Conservation (phyloP, 1,140 invertebrate species). For the Cydia splendana region DNA sequence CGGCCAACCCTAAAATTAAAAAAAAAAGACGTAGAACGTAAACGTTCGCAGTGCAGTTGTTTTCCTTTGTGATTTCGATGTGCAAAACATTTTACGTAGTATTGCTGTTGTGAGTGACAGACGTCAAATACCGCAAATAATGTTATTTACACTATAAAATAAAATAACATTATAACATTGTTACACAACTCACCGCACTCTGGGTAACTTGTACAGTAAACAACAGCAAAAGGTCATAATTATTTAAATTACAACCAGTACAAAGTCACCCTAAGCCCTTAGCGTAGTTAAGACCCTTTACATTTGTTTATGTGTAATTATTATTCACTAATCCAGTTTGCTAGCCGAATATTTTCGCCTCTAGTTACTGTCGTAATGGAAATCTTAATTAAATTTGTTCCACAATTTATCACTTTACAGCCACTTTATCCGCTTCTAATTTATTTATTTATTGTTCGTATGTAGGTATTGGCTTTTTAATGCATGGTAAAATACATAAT, state of each 20-base stretch:
- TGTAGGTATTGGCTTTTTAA: background rate
- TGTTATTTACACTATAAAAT: too few relatives aligned
- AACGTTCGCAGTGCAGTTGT: too few relatives aligned
- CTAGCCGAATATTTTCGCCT: slow-evolving; percentile 30
- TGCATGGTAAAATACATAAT: too few relatives aligned
- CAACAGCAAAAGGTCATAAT: slow-evolving; percentile 35
- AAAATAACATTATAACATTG: background rate
- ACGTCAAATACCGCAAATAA: too few relatives aligned
- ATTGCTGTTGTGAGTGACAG: too few relatives aligned
- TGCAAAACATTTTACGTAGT: too few relatives aligned
- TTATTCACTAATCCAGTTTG: slow-evolving; percentile 38
- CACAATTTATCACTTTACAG: slow-evolving; percentile 16
- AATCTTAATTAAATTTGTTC: slow-evolving; percentile 28
- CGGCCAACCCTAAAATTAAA: too few relatives aligned
- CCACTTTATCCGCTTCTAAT: background rate
- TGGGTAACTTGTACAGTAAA: slow-evolving; percentile 38
- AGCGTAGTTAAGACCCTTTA: slow-evolving; percentile 38
- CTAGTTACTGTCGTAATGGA: slow-evolving; percentile 32
- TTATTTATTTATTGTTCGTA: background rate
- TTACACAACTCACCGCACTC: slow-evolving; percentile 16
- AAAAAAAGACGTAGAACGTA: too few relatives aligned
- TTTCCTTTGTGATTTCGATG: too few relatives aligned
- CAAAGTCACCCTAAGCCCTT: slow-evolving; percentile 36
- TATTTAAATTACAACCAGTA: slow-evolving; percentile 38
- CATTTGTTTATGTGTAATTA: slow-evolving; percentile 37